Evolutionary conservation across 2,888 invertebrate genomes (phyloP).

Genomic region (Dryococelus australis): DNA sequence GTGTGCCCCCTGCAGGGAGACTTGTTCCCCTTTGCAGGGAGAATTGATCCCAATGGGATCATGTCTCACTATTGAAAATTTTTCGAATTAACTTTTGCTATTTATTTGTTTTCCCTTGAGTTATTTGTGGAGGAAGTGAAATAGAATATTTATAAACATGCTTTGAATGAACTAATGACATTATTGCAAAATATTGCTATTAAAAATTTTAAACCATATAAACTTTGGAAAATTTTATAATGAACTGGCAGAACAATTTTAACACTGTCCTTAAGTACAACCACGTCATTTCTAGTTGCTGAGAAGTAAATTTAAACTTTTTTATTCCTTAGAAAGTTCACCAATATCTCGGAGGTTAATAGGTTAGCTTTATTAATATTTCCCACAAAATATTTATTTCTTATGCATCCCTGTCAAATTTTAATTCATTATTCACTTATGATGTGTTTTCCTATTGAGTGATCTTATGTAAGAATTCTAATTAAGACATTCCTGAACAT

Average conservation of each 20-base stretch:
- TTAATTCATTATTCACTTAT: too few species aligned
- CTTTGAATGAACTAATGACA: neutral
- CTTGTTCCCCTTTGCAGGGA: neutral
- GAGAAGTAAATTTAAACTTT: slow-evolving; percentile 18
- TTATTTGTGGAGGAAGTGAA: neutral
- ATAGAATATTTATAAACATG: neutral
- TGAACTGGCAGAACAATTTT: slow-evolving; percentile 20
- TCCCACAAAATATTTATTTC: too few species aligned
- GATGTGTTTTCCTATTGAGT: too few species aligned
- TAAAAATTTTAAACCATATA: neutral
- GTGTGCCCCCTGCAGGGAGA: neutral
- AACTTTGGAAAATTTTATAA: slow-evolving; percentile 6
- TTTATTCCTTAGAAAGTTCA: too few species aligned
- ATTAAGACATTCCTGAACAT: too few species aligned
- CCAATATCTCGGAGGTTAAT: too few species aligned
- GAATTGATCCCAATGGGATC: slow-evolving; percentile 27
- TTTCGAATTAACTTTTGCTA: neutral
- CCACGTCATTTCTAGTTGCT: slow-evolving; percentile 18
- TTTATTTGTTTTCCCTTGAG: neutral
- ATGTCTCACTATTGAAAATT: neutral
- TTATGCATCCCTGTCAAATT: too few species aligned
- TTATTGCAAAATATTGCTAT: neutral
- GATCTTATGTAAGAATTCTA: too few species aligned
- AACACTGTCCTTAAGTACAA: neutral
- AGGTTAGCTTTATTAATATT: too few species aligned